These are phyloP conservation scores for Todus mexicanus DNA, from an alignment of 2,797 vertebrate species.

Conservation along the genomic window DNA sequence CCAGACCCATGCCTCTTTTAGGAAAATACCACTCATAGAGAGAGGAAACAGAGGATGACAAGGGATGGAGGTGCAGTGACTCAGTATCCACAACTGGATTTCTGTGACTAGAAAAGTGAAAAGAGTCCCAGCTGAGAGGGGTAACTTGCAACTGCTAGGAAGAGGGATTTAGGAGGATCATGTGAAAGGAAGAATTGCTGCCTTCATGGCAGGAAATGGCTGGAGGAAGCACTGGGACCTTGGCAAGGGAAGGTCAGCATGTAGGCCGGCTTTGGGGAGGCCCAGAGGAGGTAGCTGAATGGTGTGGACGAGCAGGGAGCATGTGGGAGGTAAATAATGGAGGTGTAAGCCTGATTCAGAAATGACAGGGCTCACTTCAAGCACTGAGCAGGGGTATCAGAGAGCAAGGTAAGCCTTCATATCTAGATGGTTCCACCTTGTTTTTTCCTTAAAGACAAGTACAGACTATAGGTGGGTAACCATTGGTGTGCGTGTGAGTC, in stretches of 20 bases:
- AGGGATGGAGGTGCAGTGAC: not conserved
- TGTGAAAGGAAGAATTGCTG: not conserved
- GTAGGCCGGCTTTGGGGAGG: not conserved
- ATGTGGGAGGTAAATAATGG: not conserved
- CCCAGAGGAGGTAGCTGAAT: not conserved
- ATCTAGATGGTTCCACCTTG: not conserved
- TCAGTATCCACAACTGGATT: not conserved
- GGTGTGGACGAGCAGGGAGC: not conserved
- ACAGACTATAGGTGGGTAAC: not conserved
- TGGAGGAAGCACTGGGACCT: not conserved
- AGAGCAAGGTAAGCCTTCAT: not conserved
- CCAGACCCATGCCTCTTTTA: not conserved
- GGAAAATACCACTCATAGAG: not conserved
- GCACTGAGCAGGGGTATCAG: not conserved
- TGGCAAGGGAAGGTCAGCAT: not conserved
- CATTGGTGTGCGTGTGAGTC: not conserved
- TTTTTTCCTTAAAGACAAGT: not conserved
- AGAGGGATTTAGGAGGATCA: slow-evolving; percentile 9
- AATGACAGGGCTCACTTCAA: not conserved
- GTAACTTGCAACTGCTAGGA: not conserved
- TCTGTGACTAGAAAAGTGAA: not conserved
- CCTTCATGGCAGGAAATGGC: slow-evolving; percentile 24
- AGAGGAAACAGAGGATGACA: not conserved
- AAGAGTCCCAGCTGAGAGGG: not conserved
- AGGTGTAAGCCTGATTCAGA: not conserved